Conservation (phyloP, 1,140 invertebrate species). For the Nautilus pompilius region DNA sequence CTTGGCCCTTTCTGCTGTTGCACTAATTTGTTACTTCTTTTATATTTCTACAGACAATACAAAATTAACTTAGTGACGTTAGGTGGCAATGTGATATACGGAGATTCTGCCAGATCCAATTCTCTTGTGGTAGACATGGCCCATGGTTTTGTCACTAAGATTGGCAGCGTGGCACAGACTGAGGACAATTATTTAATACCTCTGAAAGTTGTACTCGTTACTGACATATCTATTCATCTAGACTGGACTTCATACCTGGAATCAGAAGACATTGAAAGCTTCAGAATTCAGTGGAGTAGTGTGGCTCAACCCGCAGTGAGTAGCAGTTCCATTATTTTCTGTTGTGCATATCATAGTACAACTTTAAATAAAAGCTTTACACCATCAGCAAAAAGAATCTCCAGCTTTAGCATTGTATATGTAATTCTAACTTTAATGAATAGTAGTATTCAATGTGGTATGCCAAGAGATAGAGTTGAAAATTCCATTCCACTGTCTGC, state of each 20-base stretch:
- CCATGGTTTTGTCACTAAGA: constrained; percentile 11
- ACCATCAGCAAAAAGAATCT: no score
- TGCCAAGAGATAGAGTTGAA: no score
- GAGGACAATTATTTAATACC: constrained; percentile 41
- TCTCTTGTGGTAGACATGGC: constrained; percentile 41
- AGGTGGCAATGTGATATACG: constrained; percentile 36
- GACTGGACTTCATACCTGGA: constrained; percentile 50
- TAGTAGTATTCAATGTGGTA: no score
- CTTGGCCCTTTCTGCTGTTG: no score
- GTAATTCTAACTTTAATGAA: no score
- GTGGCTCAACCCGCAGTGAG: constrained; percentile 50
- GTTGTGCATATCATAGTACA: no score
- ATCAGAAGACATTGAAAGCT: constrained; percentile 39
- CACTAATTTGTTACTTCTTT: constrained; percentile 1
- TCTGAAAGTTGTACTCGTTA: constrained; percentile 44
- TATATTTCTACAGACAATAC: constrained; percentile 41
- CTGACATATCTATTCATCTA: constrained; percentile 46
- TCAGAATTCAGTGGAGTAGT: constrained; percentile 53
- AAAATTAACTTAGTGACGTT: constrained; percentile 50
- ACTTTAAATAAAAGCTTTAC: no score
- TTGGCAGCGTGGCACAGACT: constrained; percentile 22
- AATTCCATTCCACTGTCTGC: no score
- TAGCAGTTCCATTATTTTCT: neutral
- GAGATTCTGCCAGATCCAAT: constrained; percentile 50
- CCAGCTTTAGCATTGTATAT: no score